Percentiles rank a stretch among this genome's conserved stretches.
Evolutionary conservation across 2,113 vertebrate genomes (phyloP).

Genomic region (Passer domesticus): DNA sequence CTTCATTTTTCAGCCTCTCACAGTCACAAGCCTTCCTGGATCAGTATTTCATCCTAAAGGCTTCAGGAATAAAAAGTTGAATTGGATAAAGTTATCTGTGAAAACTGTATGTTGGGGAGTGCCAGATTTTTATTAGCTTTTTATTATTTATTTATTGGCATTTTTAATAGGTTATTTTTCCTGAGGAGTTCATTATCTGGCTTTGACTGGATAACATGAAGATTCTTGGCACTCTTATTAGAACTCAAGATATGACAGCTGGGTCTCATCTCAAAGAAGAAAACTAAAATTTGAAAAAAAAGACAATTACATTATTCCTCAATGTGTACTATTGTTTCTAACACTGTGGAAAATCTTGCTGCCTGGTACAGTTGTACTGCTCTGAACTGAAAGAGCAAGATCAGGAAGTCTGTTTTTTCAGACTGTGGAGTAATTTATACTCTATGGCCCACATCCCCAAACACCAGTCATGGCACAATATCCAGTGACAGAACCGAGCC

Average conservation of each 20-base stretch:
- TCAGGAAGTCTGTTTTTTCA: background rate
- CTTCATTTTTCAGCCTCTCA: background rate
- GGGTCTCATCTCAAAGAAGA: background rate
- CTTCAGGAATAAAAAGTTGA: background rate
- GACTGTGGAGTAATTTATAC: background rate
- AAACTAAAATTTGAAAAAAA: background rate
- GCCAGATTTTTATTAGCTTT: background rate
- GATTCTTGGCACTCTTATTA: background rate
- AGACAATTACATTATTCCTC: background rate
- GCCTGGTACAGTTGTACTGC: background rate
- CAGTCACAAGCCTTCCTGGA: background rate
- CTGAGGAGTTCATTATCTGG: background rate
- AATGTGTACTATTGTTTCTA: background rate
- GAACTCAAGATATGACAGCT: background rate
- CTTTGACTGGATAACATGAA: background rate
- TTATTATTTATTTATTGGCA: background rate
- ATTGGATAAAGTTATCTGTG: background rate
- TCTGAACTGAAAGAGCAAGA: background rate
- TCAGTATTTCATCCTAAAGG: background rate
- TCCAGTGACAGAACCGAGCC: background rate
- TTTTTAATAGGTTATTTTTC: background rate
- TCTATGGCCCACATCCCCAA: background rate
- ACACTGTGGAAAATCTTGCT: background rate
- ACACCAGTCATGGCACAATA: background rate
- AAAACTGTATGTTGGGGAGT: background rate